Base-by-base conservation (phyloP, 1,140 invertebrate species). In the Drosophila lini region DNA sequence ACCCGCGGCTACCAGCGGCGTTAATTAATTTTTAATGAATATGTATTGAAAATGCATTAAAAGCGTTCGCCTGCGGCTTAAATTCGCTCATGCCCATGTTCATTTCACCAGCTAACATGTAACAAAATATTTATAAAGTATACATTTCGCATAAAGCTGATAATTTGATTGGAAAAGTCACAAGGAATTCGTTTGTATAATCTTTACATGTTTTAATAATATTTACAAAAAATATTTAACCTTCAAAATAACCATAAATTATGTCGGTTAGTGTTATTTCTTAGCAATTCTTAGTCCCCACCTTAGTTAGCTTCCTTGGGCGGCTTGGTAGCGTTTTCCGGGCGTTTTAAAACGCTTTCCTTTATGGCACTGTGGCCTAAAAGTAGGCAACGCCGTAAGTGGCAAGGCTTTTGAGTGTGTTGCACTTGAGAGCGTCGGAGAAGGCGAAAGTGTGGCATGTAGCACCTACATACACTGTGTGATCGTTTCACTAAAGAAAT, bases 1-100 rank as follows among this genome's bases (percentile, higher is more conserved):
- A 71, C 68, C 28, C 19, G 34, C 25, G 68, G 65, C 34, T 57
- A 75, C 47, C 41, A 44, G 42, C 38, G 61, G 45, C 70, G 50
- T 68, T 81, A 79, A 86, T 86, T 86, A 86, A 86, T 82, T 80
- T 82, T 82, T 88, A 80, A 88, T 86, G 79, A 71, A 68, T 71
- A 86, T 78, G 53, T 86, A 85, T 85, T 76, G 82, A 71, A 76
- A 81, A 86, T 70, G 79, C 82, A 85, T 79, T 86, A 70, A 65
- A 68, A 55, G 53, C 44, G 59, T 50, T 36, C 9, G n/a, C 34
- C 4, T 28, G 10, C 7, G 15, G 61, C 44, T 41, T 58, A 22
- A 38, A 55, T 38, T 55, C 13, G 19, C 19, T 55, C 34, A 32
- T 70, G 62, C 16, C 32, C 45, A 15, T 53, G 47, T 40, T 75